phyloP scores from a whole-genome alignment of 35 echinoderm and acorn worm genomes.

The Chiridota heheva region DNA sequence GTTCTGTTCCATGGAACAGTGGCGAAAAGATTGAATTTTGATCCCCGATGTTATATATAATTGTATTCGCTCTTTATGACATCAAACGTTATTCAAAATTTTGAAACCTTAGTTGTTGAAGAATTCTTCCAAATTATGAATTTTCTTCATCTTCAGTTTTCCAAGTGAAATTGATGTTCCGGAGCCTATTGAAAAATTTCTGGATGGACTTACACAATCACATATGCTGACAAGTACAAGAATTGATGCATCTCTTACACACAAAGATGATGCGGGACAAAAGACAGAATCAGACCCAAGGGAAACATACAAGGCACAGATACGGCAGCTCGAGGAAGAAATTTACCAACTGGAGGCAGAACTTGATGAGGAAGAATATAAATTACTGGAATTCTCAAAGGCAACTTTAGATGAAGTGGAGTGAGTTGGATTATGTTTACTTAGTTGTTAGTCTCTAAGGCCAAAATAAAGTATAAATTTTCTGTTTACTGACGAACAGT shows the following conservation, averaged over 20 bases:
- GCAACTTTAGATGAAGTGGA: constrained; percentile 16
- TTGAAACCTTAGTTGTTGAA: too few relatives aligned
- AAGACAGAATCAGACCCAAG: neutral
- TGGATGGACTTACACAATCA: neutral
- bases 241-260: neutral
- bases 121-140: too few relatives aligned
- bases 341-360: constrained; percentile 11
- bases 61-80: too few relatives aligned
- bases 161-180: constrained; percentile 53
- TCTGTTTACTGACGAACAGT: too few relatives aligned
- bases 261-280: neutral
- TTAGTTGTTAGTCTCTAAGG: too few relatives aligned
- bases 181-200: constrained; percentile 26
- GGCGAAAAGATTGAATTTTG: too few relatives aligned
- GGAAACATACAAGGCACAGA: constrained; percentile 24
- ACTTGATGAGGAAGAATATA: constrained; percentile 18
- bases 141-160: constrained; percentile 12
- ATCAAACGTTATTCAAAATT: too few relatives aligned
- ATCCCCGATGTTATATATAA: too few relatives aligned
- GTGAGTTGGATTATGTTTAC: too few relatives aligned
- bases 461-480: too few relatives aligned
- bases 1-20: too few relatives aligned
- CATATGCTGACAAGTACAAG: constrained; percentile 34
- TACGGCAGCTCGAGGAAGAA: constrained; percentile 21
- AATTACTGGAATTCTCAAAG: constrained; percentile 2